These are phyloP conservation scores for Apostichopus japonicus DNA, from an alignment of 35 echinoderm and acorn worm species.

Conservation along the genomic window DNA sequence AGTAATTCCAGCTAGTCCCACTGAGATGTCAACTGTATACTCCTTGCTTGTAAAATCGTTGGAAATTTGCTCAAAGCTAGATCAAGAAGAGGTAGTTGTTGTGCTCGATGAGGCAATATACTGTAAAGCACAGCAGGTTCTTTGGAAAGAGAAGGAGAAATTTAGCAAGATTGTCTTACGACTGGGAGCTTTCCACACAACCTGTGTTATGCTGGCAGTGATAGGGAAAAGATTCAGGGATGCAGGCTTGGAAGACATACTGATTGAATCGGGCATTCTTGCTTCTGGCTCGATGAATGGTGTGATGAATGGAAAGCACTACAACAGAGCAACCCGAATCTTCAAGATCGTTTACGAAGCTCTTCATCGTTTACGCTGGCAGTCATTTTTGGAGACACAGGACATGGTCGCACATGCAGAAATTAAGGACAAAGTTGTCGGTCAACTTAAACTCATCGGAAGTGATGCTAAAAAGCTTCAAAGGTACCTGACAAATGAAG, in stretches of 20 bases:
- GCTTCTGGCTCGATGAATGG: conserved; percentile 26
- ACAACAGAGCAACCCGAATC: neutral
- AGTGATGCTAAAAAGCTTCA: too few species aligned
- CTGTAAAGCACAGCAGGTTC: neutral
- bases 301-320: conserved; percentile 30
- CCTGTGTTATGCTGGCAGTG: conserved; percentile 6
- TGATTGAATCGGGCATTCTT: conserved; percentile 52
- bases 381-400: conserved; percentile 7
- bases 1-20: too few species aligned
- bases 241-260: conserved; percentile 45
- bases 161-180: conserved; percentile 7
- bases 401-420: neutral
- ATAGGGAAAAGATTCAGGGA: conserved; percentile 61
- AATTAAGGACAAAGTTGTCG: neutral
- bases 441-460: neutral
- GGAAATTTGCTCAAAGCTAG: too few species aligned
- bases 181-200: conserved; percentile 45
- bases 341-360: conserved; percentile 46
- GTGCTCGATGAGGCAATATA: too few species aligned
- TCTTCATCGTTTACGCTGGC: neutral
- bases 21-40: too few species aligned
- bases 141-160: neutral
- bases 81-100: too few species aligned
- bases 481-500: neutral
- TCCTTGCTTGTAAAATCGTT: too few species aligned